Evolutionary conservation across 2,113 vertebrate species (phyloP).

Genomic region (Brachypodius melanocephalos): DNA sequence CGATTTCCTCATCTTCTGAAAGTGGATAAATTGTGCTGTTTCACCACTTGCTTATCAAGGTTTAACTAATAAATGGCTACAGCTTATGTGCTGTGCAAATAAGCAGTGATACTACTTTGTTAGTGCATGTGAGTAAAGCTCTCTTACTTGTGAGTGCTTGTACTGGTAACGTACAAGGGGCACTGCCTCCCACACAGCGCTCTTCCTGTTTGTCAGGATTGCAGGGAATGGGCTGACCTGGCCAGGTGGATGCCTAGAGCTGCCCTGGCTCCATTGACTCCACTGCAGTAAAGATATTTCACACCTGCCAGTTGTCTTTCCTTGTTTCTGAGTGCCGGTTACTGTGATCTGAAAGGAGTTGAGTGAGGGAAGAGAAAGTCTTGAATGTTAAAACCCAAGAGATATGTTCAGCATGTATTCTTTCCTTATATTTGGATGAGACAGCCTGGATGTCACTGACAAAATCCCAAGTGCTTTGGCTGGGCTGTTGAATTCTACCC

Average conservation of each 20-base stretch:
- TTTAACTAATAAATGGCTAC: background rate
- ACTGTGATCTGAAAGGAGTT: background rate
- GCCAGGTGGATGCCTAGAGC: background rate
- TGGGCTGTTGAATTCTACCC: background rate
- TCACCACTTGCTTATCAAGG: background rate
- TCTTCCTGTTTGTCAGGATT: background rate
- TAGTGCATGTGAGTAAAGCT: background rate
- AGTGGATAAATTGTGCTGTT: background rate
- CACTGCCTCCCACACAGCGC: rapidly evolving
- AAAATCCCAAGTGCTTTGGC: background rate
- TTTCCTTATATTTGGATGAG: background rate
- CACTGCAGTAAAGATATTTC: background rate
- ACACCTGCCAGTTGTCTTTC: background rate
- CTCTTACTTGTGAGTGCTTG: rapidly evolving
- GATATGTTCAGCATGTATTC: background rate
- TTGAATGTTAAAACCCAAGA: background rate
- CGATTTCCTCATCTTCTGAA: background rate
- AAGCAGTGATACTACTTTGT: background rate
- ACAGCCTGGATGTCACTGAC: background rate
- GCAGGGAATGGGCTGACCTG: background rate
- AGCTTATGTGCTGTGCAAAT: background rate
- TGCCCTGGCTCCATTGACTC: background rate
- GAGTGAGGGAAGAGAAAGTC: background rate
- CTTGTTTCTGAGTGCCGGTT: background rate
- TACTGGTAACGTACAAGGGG: rapidly evolving